Percentiles rank a stretch among this genome's conserved stretches.
Conservation (phyloP, 2,888 invertebrate genomes). For the Meta bourneti region DNA sequence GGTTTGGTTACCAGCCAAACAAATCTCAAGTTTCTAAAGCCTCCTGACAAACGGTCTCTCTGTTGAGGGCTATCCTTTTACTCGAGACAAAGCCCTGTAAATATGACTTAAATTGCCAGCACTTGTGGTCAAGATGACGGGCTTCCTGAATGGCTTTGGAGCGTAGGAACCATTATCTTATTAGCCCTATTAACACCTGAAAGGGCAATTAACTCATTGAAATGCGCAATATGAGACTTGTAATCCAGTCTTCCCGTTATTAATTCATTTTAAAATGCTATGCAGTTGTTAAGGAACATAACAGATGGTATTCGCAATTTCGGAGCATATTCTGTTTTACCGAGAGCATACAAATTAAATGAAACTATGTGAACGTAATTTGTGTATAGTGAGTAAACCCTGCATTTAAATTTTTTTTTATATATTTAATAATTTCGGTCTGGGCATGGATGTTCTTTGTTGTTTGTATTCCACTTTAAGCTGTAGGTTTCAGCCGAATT, state of each 20-base stretch:
- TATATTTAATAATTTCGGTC: too few relatives aligned
- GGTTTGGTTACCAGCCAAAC: constrained; percentile 75
- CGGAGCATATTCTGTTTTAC: too few relatives aligned
- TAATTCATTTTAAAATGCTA: background rate
- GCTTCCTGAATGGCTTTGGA: background rate
- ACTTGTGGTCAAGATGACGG: constrained; percentile 17
- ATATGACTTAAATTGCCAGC: constrained; percentile 23
- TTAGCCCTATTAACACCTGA: background rate
- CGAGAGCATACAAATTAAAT: too few relatives aligned
- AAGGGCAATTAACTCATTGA: background rate
- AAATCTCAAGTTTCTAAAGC: constrained; percentile 64
- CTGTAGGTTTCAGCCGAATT: too few relatives aligned
- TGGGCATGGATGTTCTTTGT: too few relatives aligned
- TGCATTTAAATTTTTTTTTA: too few relatives aligned
- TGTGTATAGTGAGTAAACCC: too few relatives aligned
- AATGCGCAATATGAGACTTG: background rate
- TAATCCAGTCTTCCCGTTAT: background rate
- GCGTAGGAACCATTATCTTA: background rate
- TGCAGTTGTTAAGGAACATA: background rate
- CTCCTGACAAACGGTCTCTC: constrained; percentile 57
- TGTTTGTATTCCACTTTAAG: too few relatives aligned
- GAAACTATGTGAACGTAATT: too few relatives aligned
- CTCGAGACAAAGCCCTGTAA: constrained; percentile 14
- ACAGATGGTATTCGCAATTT: background rate
- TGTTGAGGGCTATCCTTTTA: constrained; percentile 30